Evolutionary conservation across 2,797 vertebrate species (phyloP), one percentile per base, ranked within the genome.

Genomic region (Discoglossus pictus): DNA sequence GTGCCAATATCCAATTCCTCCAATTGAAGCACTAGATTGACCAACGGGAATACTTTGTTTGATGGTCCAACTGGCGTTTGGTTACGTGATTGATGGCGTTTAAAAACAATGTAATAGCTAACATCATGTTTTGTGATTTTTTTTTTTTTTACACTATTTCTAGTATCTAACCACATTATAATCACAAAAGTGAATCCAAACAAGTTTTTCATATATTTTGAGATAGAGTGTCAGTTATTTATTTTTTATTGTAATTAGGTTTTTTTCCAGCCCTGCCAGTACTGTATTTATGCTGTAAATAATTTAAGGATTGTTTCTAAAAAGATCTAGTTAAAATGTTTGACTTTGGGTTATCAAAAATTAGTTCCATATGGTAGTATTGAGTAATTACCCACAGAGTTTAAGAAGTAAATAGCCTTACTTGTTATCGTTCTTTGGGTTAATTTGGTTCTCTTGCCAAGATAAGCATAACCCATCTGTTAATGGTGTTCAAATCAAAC

Each of bases 381-480:
- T 55, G 40, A 6, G 44, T 13, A 69, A 63, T 63, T 48, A 39
- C 31, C 15, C 27, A 38, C 13, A 54, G 31, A 25, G 31, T 23
- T 39, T 38, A 48, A 56, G 12, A 70, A 56, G 50, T 55, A 53
- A 34, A 31, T 51, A 56, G 35, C 12, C 17, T 2, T 12, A 40
- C 51, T 70, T 62, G 43, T 21, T n/a, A 17, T 40, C 0, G 47
- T 70, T 46, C 18, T 60, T 54, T 4, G 13, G 17, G 20, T 6
- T 12, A 3, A 48, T 58, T 24, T 15, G 2, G 15, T 52, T 27
- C 27, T 52, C n/a, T 27, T 58, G 68, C 61, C 61, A 72, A 72
- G 42, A 40, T 59, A 65, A 72, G 13, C 38, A 60, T 20, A 66
- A 4, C 7, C 21, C 48, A 65, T 64, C 61, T 64, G 68, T 34